Base-by-base conservation (phyloP, 53 echinoderm and acorn worm genomes). In the Echinarachnius parma region DNA sequence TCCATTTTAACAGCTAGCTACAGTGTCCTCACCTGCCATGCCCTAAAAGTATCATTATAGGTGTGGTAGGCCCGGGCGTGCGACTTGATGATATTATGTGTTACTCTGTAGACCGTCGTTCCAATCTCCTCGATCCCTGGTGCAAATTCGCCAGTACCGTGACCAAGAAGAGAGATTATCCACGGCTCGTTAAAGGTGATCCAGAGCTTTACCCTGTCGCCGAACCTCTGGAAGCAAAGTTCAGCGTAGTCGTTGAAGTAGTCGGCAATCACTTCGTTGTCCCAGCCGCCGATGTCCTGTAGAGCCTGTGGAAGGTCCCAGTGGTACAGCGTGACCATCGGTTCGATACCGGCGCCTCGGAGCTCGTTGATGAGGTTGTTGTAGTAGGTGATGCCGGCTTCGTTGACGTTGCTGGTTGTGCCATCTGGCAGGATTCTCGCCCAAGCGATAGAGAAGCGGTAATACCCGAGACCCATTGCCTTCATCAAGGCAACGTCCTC, bases 131-230 rank as follows among this genome's bases (percentile, higher is more conserved):
- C 14, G 39, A 84, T 57, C 0, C 92, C 92, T 2, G 92, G 92
- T n/a, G 92, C 87, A 36, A 80, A 81, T 44, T 27, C 31, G 19
- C 87, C 87, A 16, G 69, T 62, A 4, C 92, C 92, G 58, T 92
- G 84, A 19, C 92, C 92, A 14, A 88, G 74, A 27, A 83, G 39
- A 26, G 87, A 77, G 27, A 92, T 77, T 20, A 92, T 80, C 92
- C 92, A 92, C 26, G 92, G 92, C 39, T 92, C 92, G 54, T 92
- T 92, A 61, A 92, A 87, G 7, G 92, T 92, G 30, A 92, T 88
- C 92, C 92, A 92, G 15, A 87, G 68, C 27, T 68, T 61, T 5
- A 86, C 92, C 16, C 88, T 60, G 31, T 88, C 81, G 2, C 92
- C 92, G 29, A 88, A 92, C 53, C 78, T 81, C 35, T 81, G 54